A percentile compares a stretch with the other conserved stretches of the same genome.
Conservation (phyloP, 1,140 invertebrate genomes). For the Heterodera carotae region DNA sequence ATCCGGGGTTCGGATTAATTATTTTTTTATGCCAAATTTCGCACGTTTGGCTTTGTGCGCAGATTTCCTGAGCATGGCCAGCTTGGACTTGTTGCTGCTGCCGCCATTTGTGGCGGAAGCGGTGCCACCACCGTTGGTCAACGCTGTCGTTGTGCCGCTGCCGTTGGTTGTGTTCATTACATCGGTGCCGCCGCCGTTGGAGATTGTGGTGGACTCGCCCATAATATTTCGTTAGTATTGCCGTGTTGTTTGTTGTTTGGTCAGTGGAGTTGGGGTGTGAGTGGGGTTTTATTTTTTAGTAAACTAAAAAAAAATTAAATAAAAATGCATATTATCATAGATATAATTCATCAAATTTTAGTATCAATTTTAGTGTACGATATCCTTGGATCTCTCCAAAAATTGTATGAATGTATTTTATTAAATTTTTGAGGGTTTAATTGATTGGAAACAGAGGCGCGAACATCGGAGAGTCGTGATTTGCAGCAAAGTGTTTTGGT, state of each 20-base stretch:
- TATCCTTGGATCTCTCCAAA: no score
- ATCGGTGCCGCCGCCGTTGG: no score
- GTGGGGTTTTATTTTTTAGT: background rate
- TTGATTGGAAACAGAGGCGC: no score
- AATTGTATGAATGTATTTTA: no score
- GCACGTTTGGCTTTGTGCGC: conserved; percentile 18
- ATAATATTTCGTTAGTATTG: background rate
- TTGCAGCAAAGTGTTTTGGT: no score
- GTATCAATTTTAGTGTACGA: no score
- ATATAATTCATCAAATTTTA: no score
- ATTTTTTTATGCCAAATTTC: background rate
- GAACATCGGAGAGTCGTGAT: no score
- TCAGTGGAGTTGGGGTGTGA: background rate
- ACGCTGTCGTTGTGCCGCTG: background rate
- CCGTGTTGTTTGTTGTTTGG: background rate
- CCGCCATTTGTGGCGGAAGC: background rate
- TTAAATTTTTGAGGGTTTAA: no score
- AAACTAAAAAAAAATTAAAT: no score
- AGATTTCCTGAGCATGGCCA: conserved; percentile 12
- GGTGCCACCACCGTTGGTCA: no score
- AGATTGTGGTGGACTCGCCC: background rate
- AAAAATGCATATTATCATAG: background rate
- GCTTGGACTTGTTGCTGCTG: conserved; percentile 3
- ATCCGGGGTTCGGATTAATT: no score
- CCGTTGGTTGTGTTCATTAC: background rate